phyloP scores from a whole-genome alignment of 92 coral and sea anemone genomes.

The Palythoa heliodiscus region DNA sequence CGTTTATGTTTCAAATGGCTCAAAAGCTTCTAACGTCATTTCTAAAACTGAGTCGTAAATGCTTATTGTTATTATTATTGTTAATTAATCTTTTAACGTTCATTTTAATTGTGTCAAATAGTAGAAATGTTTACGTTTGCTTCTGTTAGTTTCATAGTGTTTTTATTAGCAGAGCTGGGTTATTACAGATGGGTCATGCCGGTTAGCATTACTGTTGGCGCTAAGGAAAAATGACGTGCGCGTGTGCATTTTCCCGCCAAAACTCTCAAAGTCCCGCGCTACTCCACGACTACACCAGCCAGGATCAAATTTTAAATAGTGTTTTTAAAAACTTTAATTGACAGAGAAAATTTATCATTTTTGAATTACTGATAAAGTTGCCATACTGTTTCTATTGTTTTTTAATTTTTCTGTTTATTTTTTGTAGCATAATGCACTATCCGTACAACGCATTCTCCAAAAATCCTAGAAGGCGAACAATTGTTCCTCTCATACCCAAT shows the following conservation, averaged over 20 bases:
- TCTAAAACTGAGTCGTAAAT: too few relatives aligned
- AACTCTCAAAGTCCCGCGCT: neutral
- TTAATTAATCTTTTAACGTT: too few relatives aligned
- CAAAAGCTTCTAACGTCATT: too few relatives aligned
- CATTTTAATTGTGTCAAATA: too few relatives aligned
- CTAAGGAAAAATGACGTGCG: neutral
- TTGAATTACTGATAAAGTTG: neutral
- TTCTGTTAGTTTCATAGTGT: too few relatives aligned
- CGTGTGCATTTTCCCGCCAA: neutral
- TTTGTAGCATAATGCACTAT: conserved; percentile 92
- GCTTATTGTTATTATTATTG: too few relatives aligned
- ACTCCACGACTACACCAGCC: neutral
- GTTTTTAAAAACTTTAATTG: neutral
- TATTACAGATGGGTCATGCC: neutral
- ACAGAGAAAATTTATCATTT: neutral
- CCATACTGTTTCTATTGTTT: neutral
- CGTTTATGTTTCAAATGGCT: too few relatives aligned
- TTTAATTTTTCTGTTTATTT: neutral
- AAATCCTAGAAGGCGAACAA: conserved; percentile 62
- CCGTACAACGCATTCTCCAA: conserved; percentile 77
- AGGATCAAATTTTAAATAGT: neutral
- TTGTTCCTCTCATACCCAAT: conserved; percentile 62
- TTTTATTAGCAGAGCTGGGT: too few relatives aligned
- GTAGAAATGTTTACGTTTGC: too few relatives aligned
- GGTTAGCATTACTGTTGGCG: neutral